A percentile compares a stretch with the other conserved stretches of the same genome.
These are phyloP conservation scores for Brachypterus glaber DNA, from an alignment of 2,888 invertebrate genomes.

Conservation along the genomic window DNA sequence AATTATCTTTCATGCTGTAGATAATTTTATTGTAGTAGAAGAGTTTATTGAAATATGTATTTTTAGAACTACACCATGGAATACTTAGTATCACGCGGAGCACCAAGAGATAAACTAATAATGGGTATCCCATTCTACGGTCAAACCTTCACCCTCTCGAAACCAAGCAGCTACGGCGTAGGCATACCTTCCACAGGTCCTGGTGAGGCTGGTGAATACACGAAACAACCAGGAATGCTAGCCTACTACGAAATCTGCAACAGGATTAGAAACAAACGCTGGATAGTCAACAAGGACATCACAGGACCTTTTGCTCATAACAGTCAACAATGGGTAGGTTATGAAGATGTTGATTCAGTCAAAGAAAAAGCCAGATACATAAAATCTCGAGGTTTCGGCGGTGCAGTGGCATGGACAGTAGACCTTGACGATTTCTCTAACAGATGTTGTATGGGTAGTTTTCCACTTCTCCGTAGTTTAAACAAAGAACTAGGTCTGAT, in stretches of 20 bases:
- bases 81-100: constrained; percentile 62
- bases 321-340: constrained; percentile 83
- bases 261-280: constrained; percentile 56
- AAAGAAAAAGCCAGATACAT: constrained; percentile 68
- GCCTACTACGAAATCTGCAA: constrained; percentile 81
- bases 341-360: constrained; percentile 71
- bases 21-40: too few relatives aligned
- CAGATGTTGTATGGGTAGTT: constrained; percentile 70
- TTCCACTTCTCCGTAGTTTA: constrained; percentile 66
- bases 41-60: constrained; percentile 13
- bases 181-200: constrained; percentile 62
- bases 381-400: constrained; percentile 61
- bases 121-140: constrained; percentile 83
- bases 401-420: constrained; percentile 79
- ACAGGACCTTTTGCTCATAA: constrained; percentile 69
- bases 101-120: constrained; percentile 65
- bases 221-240: constrained; percentile 79
- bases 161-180: constrained; percentile 40
- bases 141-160: constrained; percentile 65
- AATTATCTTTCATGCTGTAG: too few relatives aligned
- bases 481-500: constrained; percentile 63
- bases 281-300: constrained; percentile 51
- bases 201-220: constrained; percentile 71
- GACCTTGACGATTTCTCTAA: constrained; percentile 84
- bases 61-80: constrained; percentile 71